Evolutionary conservation across 2,797 vertebrate genomes (phyloP).

Genomic region (Pteronotus mesoamericanus): DNA sequence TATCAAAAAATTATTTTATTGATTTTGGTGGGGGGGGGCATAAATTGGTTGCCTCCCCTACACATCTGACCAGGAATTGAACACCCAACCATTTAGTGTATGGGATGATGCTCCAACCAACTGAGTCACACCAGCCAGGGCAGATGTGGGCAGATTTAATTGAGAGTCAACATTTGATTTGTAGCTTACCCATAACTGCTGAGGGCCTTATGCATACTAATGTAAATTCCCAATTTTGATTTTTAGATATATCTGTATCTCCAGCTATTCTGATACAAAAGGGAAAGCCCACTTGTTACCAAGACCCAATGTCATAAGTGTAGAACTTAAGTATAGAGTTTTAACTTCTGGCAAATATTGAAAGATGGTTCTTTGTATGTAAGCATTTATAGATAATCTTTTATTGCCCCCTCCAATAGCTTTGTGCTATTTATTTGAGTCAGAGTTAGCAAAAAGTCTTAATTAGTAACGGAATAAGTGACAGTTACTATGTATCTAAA

Average conservation of each 20-base stretch:
- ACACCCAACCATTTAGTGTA: background rate
- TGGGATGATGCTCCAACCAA: background rate
- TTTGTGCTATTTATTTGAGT: conserved; percentile 22
- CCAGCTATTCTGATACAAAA: background rate
- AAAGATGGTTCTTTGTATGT: conserved; percentile 22
- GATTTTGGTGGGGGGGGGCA: background rate
- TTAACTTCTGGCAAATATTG: conserved; percentile 15
- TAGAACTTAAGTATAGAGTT: conserved; percentile 11
- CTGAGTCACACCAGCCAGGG: no score
- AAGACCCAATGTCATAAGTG: background rate
- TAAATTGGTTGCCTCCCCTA: background rate
- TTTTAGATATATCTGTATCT: background rate
- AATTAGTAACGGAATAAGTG: conserved; percentile 35
- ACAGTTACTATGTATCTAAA: conserved; percentile 13
- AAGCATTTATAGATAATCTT: conserved; percentile 28
- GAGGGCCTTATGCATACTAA: background rate
- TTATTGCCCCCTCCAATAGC: background rate
- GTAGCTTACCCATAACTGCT: background rate
- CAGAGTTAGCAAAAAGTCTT: conserved; percentile 53
- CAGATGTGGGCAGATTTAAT: conserved; percentile 8
- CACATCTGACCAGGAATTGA: background rate
- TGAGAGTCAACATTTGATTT: background rate
- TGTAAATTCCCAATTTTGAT: background rate
- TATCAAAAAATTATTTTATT: background rate
- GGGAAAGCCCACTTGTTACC: background rate